A percentile compares a stretch with the other conserved stretches of the same genome.
Conservation (phyloP, 1,140 invertebrate genomes). For the Atta colombica region DNA sequence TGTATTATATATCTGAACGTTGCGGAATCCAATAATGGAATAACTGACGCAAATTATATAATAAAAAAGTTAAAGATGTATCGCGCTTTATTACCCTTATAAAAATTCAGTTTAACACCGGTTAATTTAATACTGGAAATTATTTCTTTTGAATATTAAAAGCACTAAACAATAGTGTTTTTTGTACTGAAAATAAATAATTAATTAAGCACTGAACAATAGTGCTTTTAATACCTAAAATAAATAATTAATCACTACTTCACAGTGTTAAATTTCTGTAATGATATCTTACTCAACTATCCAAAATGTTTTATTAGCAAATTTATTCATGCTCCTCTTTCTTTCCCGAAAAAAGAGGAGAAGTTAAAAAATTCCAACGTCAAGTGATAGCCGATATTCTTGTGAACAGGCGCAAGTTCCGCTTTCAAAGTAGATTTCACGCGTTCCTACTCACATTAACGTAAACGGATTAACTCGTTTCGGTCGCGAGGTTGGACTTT, state of each 20-base stretch:
- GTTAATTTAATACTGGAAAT: no score
- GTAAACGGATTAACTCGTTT: conserved; percentile 71
- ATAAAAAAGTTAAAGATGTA: background rate
- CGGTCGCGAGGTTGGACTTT: conserved; percentile 60
- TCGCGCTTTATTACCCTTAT: background rate
- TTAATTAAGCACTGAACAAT: no score
- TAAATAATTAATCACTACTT: no score
- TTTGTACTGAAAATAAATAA: no score
- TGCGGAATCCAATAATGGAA: background rate
- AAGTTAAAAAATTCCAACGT: background rate
- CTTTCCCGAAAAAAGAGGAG: background rate
- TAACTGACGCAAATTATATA: background rate
- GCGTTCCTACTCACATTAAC: conserved; percentile 67
- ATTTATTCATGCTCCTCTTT: background rate
- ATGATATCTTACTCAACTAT: background rate
- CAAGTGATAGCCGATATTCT: conserved; percentile 12
- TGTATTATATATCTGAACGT: background rate
- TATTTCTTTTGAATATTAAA: no score
- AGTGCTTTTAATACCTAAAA: no score
- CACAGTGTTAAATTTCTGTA: no score
- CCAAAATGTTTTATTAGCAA: background rate
- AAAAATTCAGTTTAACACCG: no score
- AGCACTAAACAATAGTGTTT: no score
- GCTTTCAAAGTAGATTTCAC: conserved; percentile 66
- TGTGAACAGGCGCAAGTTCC: background rate